Base-by-base conservation (phyloP, 1,140 invertebrate species). In the Hylaeus volcanicus region DNA sequence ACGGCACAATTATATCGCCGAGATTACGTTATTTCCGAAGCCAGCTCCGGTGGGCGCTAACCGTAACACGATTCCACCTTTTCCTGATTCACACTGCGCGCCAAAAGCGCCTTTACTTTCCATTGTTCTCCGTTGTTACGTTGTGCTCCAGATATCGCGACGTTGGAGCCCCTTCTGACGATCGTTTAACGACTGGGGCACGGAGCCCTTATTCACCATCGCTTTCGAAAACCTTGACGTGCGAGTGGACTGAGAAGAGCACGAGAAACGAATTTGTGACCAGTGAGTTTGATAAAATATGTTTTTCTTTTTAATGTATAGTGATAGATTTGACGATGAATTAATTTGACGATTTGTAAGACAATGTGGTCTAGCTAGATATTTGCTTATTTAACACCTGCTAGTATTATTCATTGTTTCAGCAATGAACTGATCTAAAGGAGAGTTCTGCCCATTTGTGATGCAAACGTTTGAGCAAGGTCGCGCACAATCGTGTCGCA, bases 1-100 rank as follows among this genome's bases (percentile, higher is more conserved):
- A 86, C 74, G 85, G 82, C 79, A 74, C 73, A 79, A 85, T 86
- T 86, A 86, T 86, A 86, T 86, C 66, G 66, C 74, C 78, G 72
- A 6, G 71, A 51, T 85, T 82, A 74, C 74, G 74, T 70, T 78
- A 72, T 43, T 70, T 76, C 48, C 60, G 60, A 74, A n/a, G 26
- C 5, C 26, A 15, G n/a, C 39, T 12, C 15, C 41, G 37, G n/a
- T 4, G 53, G 53, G 3, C 4, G 14, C 3, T 45, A 64, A 56
- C 48, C 64, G n/a, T 61, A 51, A 60, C 56, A 58, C 51, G 61
- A 81, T 73, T 58, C n/a, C 65, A 72, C 8, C 64, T 61, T 63
- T 72, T 64, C 74, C 74, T 48, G 8, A 58, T 69, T 51, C 43
- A 39, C 8, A n/a, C 53, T 6, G 26, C 51, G 41, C 43, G 0